Base-by-base conservation (phyloP, 2,888 invertebrate species). In the Tenthredo livida region DNA sequence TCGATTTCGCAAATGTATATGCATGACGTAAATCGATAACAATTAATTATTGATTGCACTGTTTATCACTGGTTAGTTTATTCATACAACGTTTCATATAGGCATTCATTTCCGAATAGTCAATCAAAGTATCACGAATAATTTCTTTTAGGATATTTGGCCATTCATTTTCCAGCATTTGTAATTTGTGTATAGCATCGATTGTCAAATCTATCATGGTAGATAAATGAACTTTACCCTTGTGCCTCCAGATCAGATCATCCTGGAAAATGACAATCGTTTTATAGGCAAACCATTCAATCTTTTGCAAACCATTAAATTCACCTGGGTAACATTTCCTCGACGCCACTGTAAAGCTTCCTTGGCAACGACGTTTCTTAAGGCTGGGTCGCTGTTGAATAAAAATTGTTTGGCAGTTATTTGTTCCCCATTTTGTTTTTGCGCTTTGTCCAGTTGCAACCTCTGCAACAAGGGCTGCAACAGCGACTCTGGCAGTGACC, bases 271-370 rank as follows among this genome's bases (percentile, higher is more conserved):
- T 87, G 88, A 54, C 12, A 75, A 43, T 33, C 47, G 15, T 47
- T 47, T 47, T 15, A 47, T 15, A 47, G 47, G 70, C 70, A 9
- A 40, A 33, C 0, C 10, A 37, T 70, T 10, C 43, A 70, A 54
- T 15, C 15, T 15, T 47, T 0, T 7, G 70, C 70, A 37, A 70
- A 7, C 4, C n/a, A n/a, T 70, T 25, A 67, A 70, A 47, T 21
- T 83, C 87, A 94, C 95, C 93, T 95, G 94, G 50, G 94, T 93
- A 65, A 94, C 91, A 85, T 94, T 94, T 33, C 96, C 95, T 90
- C 96, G 95, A 89, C 96, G 95, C 95, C 97, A 97, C 89, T 97
- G 97, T 72, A 98, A 92, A 1, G 97, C 97, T 93, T 98, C 97
- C 92, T 97, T 98, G 84, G 97, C 97, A 83, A 98, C 97, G 15